phyloP scores from a whole-genome alignment of 92 coral and sea anemone genomes.

The Ricordea florida region DNA sequence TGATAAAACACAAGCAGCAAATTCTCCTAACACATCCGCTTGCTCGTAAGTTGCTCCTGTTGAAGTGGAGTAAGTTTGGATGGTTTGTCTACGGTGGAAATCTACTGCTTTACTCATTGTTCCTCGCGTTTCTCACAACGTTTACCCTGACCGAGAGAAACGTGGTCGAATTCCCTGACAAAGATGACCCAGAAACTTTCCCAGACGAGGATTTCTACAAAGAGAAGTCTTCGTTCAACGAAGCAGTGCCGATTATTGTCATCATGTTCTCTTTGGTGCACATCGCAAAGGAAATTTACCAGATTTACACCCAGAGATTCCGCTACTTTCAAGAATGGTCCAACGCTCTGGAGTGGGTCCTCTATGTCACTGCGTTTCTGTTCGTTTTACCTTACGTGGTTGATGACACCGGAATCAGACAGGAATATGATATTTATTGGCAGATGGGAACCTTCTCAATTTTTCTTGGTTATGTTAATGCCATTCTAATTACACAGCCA shows the following conservation, averaged over 20 bases:
- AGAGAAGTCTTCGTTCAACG: slow-evolving; percentile 15
- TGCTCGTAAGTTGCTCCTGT: slow-evolving; percentile 31
- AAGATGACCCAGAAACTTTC: background rate
- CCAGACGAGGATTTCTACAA: background rate
- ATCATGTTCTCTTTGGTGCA: slow-evolving; percentile 27
- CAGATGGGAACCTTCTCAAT: slow-evolving; percentile 59
- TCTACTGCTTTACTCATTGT: slow-evolving; percentile 21
- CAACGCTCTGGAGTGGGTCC: slow-evolving; percentile 56
- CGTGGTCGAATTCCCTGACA: slow-evolving; percentile 13
- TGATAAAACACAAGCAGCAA: slow-evolving; percentile 56
- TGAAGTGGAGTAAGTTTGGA: slow-evolving; percentile 60
- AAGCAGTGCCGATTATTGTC: slow-evolving; percentile 39
- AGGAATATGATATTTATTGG: slow-evolving; percentile 36
- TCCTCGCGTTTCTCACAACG: slow-evolving; percentile 38
- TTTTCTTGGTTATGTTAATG: slow-evolving; percentile 53
- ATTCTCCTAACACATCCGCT: slow-evolving; percentile 43
- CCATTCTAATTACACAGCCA: slow-evolving; percentile 45
- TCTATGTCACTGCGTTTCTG: slow-evolving; percentile 42
- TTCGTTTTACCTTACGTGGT: slow-evolving; percentile 55
- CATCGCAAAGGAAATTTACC: slow-evolving; percentile 45
- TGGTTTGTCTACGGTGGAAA: slow-evolving; percentile 45
- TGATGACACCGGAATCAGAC: slow-evolving; percentile 8
- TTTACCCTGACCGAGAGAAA: slow-evolving; percentile 46
- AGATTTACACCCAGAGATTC: slow-evolving; percentile 52
- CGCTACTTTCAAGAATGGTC: slow-evolving; percentile 51